These are phyloP conservation scores for Osmoderma eremita DNA, from an alignment of 2,888 invertebrate species.

Conservation along the genomic window DNA sequence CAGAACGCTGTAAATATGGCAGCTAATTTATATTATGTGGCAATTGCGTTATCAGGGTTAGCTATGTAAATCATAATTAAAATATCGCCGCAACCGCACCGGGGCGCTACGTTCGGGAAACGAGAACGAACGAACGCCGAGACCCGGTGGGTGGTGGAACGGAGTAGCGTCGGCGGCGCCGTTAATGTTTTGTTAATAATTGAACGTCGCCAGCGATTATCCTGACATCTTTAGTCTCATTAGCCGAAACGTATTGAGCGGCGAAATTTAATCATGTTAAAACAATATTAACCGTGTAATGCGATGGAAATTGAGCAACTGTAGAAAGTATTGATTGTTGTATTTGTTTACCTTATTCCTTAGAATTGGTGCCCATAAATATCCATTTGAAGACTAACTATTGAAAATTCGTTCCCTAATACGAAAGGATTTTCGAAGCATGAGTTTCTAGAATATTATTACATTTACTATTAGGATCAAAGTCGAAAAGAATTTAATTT, in stretches of 20 bases:
- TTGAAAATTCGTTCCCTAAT: too few relatives aligned
- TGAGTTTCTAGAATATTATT: too few relatives aligned
- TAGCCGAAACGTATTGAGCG: constrained; percentile 50
- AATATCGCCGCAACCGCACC: constrained; percentile 59
- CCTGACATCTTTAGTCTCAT: constrained; percentile 57
- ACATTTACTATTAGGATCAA: too few relatives aligned
- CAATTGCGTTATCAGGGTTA: constrained; percentile 58
- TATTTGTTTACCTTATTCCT: not conserved
- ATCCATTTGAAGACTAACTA: too few relatives aligned
- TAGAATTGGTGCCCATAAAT: too few relatives aligned
- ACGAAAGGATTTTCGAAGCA: too few relatives aligned
- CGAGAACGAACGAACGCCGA: not conserved
- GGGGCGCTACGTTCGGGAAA: constrained; percentile 50
- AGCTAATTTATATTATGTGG: constrained; percentile 60
- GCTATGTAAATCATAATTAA: constrained; percentile 62
- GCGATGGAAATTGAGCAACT: not conserved
- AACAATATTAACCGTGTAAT: constrained; percentile 1
- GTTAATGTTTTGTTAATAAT: constrained; percentile 62
- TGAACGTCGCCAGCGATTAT: constrained; percentile 62
- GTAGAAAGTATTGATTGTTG: not conserved
- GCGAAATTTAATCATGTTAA: constrained; percentile 49
- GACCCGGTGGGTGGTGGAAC: constrained; percentile 48
- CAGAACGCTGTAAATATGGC: constrained; percentile 52
- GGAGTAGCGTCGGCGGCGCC: constrained; percentile 53
- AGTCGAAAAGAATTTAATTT: too few relatives aligned